Percentiles rank a stretch among this genome's conserved stretches.
phyloP scores from a whole-genome alignment of 2,113 vertebrate genomes.

The Origma solitaria region DNA sequence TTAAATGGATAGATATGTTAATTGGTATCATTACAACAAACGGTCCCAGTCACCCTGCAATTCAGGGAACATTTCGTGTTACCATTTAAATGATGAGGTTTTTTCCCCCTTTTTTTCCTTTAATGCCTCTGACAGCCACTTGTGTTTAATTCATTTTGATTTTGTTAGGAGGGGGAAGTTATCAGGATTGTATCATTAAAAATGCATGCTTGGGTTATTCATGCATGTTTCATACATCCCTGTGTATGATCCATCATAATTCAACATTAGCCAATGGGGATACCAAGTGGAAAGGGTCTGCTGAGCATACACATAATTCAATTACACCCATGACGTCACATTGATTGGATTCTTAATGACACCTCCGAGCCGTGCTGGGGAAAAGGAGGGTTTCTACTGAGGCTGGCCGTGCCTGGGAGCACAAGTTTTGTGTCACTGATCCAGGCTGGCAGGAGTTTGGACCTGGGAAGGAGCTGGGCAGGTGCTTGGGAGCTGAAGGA shows the following conservation, averaged over 20 bases:
- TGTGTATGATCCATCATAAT: conserved; percentile 58
- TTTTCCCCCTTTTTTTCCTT: not conserved
- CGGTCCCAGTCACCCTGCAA: conserved; percentile 55
- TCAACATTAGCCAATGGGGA: conserved; percentile 30
- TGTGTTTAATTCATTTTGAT: conserved; percentile 58
- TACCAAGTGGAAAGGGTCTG: conserved; percentile 1
- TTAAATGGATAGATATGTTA: conserved; percentile 69
- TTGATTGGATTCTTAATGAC: conserved; percentile 47
- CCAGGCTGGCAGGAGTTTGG: not conserved
- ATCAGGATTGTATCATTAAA: conserved; percentile 20
- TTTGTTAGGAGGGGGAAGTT: conserved; percentile 51
- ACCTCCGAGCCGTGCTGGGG: not conserved
- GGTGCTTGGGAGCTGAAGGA: not conserved
- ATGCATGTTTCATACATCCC: conserved; percentile 43
- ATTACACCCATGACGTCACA: conserved; percentile 58
- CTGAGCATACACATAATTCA: conserved; percentile 42
- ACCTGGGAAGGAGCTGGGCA: not conserved
- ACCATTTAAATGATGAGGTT: conserved; percentile 31
- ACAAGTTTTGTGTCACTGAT: not conserved
- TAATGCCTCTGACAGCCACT: conserved; percentile 41
- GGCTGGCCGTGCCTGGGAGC: not conserved
- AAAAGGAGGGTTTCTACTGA: not conserved
- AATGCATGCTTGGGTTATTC: conserved; percentile 57
- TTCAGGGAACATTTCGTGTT: conserved; percentile 40
- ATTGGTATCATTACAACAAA: conserved; percentile 71